Evolutionary conservation across 2,797 vertebrate genomes (phyloP), one percentile per base, ranked within the genome.

Genomic region (Micrastur ruficollis): DNA sequence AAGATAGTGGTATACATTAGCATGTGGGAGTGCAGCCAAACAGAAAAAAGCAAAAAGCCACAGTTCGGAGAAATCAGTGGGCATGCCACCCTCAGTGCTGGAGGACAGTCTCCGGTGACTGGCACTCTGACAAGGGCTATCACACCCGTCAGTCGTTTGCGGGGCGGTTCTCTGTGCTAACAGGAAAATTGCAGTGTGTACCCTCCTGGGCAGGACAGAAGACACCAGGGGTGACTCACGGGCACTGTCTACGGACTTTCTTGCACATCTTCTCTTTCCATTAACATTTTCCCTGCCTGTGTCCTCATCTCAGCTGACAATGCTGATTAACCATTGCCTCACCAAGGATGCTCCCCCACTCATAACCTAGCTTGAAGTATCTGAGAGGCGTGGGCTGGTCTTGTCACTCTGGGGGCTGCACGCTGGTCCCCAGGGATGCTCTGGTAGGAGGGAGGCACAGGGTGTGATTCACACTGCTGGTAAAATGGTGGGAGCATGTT

Each of bases 151-250:
- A 29, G 40, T 23, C 4, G 0, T 29, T n/a, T 50, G 23, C 0
- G 3, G 61, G 32, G 40, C 1, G 6, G 16, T 14, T 90, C 70
- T 66, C 53, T 11, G 18, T 63, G 89, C 56, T 38, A 46, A 13
- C 36, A 68, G 75, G 56, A 80, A 59, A n/a, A 62, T 18, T 1
- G 5, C 12, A 4, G 44, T 4, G 5, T 32, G 29, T 53, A 25
- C 29, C 26, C 55, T 66, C 2, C 0, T 47, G 53, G 71, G 50
- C 44, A 40, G 90, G 62, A 46, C 0, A 0, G 47, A 38, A 90
- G 5, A 13, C 0, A 0, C 52, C 0, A 1, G 14, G 12, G 36
- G 23, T 1, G 5, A 70, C 42, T 52, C 72, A 19, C 6, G 15
- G 66, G 42, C 56, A 46, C 1, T 0, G 12, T 25, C 81, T 81